phyloP scores from a whole-genome alignment of 1,140 invertebrate genomes.

The Achatina immaculata region DNA sequence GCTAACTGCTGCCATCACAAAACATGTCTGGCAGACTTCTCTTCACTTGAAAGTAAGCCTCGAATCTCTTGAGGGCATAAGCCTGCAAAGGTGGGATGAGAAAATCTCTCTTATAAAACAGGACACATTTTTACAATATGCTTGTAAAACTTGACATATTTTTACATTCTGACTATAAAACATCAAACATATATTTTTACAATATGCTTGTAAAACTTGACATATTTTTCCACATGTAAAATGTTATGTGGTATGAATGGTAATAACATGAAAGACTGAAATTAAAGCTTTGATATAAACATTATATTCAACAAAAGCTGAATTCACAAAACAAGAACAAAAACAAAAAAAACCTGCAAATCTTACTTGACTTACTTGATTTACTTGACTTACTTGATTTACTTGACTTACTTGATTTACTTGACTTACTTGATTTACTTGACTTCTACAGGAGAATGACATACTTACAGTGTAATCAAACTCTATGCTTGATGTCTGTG shows the following conservation, averaged over 20 bases:
- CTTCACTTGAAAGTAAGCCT: conserved; percentile 67
- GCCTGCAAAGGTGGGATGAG: conserved; percentile 60
- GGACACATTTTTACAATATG: neutral
- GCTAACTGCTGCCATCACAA: conserved; percentile 19
- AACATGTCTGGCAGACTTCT: conserved; percentile 43
- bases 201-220: neutral
- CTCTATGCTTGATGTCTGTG: conserved; percentile 87
- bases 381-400: neutral
- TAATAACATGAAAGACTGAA: neutral
- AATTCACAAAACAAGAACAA: neutral
- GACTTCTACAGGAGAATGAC: neutral
- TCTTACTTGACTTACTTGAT: neutral
- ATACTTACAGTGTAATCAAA: conserved; percentile 88
- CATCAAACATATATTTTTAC: neutral
- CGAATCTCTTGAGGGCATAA: conserved; percentile 67
- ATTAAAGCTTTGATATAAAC: neutral
- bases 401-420: neutral
- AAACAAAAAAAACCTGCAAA: too few relatives aligned
- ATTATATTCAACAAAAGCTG: neutral
- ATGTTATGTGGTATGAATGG: neutral
- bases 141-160: neutral
- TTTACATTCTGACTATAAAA: neutral
- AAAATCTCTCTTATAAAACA: conserved; percentile 12
- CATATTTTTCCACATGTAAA: neutral
- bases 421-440: neutral